Base-by-base conservation (phyloP, 2,888 invertebrate species). In the Spatulosminthurus flaviceps region DNA sequence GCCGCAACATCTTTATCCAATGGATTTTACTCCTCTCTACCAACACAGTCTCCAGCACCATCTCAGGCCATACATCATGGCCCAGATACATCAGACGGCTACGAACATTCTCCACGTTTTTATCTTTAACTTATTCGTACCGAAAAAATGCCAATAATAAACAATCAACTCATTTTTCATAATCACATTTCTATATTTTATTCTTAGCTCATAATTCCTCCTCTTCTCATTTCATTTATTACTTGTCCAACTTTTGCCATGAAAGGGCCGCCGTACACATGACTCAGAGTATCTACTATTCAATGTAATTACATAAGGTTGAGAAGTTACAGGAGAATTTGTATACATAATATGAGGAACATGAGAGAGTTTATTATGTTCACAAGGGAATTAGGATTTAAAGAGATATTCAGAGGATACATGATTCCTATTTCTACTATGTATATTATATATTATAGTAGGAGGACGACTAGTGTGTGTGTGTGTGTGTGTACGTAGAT, bases 1-100 rank as follows among this genome's bases (percentile, higher is more conserved):
- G 79, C 79, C 79, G 79, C 79, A 79, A 79, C 79, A 79, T 79
- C 79, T 79, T 79, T 79, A 79, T 79, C 79, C 79, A 74, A 79
- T 79, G 79, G 79, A 79, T 79, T 79, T 79, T 79, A 73, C 72
- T 79, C 73, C 64, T 64, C 24, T 22, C 64, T 16, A 26, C 11
- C 11, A 22, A 64, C 11, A 64, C 7, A 64, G 26, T 74, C 61
- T 26, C 74, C 72, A 42, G 5, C 72, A 43, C 1, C 51, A 13
- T 51, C 51, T 51, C n/a, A 4, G 11, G 21, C 41, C 2, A 70
- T 29, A 29, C 21, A 41, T 29, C 70, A 70, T 29, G 28, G 29
- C 29, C n/a, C 41, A 41, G 2, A 19, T 70, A 19, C n/a, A n/a
- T n/a, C n/a, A n/a, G n/a, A n/a, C n/a, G n/a, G n/a, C n/a, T n/a